These are phyloP conservation scores for Sturnus vulgaris DNA, from an alignment of 2,113 vertebrate species.

Conservation along the genomic window DNA sequence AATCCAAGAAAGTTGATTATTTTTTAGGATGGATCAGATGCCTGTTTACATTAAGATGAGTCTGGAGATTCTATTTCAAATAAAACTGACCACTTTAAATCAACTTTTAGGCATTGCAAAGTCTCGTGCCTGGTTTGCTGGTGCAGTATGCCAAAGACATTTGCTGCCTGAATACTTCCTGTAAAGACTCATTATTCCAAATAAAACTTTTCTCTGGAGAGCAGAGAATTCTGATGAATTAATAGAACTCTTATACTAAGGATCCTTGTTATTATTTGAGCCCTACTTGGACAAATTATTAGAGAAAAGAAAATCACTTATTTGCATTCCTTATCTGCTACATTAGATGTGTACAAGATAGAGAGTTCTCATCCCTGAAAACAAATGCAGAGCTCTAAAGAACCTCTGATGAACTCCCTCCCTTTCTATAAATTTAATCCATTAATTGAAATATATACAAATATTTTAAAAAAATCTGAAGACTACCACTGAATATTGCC, in stretches of 20 bases:
- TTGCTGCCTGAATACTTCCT: not conserved
- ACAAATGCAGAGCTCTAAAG: not conserved
- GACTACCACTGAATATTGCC: not conserved
- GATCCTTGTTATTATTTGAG: not conserved
- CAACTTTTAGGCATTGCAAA: not conserved
- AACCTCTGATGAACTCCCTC: not conserved
- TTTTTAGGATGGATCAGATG: not conserved
- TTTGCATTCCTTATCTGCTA: not conserved
- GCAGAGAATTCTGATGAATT: not conserved
- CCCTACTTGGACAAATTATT: not conserved
- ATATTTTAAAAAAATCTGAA: not conserved
- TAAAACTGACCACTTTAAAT: not conserved
- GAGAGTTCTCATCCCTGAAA: not conserved
- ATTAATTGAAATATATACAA: not conserved
- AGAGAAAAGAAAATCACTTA: not conserved
- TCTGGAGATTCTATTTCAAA: not conserved
- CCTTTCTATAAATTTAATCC: not conserved
- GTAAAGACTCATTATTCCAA: not conserved
- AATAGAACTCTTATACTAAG: not conserved
- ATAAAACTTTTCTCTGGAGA: not conserved
- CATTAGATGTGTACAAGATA: rapidly evolving
- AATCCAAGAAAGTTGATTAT: not conserved
- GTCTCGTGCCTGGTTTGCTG: not conserved
- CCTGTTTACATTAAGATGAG: not conserved
- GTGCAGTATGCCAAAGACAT: not conserved